Conservation (phyloP, 2,888 invertebrate species). For the Caenorhabditis sp. region DNA sequence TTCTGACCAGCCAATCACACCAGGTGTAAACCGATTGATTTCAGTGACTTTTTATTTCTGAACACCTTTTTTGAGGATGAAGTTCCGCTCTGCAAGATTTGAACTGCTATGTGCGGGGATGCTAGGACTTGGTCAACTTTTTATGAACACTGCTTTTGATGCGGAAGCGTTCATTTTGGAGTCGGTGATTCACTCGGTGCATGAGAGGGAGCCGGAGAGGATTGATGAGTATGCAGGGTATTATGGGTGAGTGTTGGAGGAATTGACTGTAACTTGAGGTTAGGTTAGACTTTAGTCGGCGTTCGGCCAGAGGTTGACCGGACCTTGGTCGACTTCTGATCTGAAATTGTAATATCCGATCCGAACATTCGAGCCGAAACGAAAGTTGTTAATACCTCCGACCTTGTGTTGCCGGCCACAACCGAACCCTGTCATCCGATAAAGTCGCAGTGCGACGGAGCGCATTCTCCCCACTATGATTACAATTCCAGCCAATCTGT, state of each 20-base stretch:
- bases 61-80: not conserved
- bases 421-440: too few species aligned
- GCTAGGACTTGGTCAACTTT: conserved; percentile 71
- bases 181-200: conserved; percentile 74
- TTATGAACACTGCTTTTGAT: conserved; percentile 69
- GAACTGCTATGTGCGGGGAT: conserved; percentile 67
- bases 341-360: too few species aligned
- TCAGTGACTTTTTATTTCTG: not conserved
- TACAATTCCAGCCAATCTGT: conserved; percentile 63
- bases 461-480: not conserved
- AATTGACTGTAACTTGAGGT: too few species aligned
- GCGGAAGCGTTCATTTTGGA: conserved; percentile 72
- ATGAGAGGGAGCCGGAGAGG: conserved; percentile 65
- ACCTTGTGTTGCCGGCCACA: too few species aligned
- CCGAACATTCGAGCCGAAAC: too few species aligned
- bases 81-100: conserved; percentile 7
- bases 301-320: too few species aligned
- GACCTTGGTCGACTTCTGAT: too few species aligned
- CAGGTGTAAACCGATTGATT: not conserved
- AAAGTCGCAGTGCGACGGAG: too few species aligned
- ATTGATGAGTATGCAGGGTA: conserved; percentile 72
- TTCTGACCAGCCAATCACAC: not conserved
- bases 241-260: conserved; percentile 67
- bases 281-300: too few species aligned
- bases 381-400: too few species aligned